Conservation (phyloP, 2,797 vertebrate species). For the Anisognathus igniventris region DNA sequence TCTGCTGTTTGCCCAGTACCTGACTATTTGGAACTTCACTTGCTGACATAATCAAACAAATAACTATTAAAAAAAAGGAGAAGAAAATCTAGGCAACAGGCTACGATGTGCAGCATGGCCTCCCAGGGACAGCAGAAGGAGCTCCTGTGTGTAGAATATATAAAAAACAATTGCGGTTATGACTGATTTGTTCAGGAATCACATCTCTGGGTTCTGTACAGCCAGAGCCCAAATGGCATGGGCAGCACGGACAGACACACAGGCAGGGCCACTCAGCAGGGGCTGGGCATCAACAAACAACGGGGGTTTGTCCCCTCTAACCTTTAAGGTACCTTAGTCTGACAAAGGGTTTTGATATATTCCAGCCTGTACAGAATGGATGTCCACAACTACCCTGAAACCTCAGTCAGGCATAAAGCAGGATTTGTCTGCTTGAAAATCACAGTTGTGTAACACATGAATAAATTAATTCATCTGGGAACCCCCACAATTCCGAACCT, state of each 20-base stretch:
- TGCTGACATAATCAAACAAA: background rate
- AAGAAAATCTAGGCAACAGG: background rate
- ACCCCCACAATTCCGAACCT: background rate
- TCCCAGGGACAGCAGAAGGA: background rate
- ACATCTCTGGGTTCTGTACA: background rate
- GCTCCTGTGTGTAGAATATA: fast-evolving
- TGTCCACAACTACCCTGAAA: background rate
- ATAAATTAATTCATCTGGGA: background rate
- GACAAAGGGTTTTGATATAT: background rate
- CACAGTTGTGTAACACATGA: background rate
- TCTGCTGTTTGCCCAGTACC: background rate
- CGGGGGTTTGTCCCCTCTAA: background rate
- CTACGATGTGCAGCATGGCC: background rate
- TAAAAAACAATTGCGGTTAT: background rate
- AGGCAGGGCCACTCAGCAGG: background rate
- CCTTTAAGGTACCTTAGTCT: background rate
- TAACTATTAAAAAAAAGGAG: background rate
- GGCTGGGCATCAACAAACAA: background rate
- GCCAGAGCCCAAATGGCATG: background rate
- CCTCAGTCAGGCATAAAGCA: background rate
- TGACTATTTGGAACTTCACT: background rate
- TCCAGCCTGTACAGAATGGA: fast-evolving
- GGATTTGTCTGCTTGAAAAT: background rate
- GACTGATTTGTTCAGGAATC: background rate
- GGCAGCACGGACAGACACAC: fast-evolving